These are phyloP conservation scores for Bombus picipes DNA, from an alignment of 1,140 invertebrate species.

Conservation along the genomic window DNA sequence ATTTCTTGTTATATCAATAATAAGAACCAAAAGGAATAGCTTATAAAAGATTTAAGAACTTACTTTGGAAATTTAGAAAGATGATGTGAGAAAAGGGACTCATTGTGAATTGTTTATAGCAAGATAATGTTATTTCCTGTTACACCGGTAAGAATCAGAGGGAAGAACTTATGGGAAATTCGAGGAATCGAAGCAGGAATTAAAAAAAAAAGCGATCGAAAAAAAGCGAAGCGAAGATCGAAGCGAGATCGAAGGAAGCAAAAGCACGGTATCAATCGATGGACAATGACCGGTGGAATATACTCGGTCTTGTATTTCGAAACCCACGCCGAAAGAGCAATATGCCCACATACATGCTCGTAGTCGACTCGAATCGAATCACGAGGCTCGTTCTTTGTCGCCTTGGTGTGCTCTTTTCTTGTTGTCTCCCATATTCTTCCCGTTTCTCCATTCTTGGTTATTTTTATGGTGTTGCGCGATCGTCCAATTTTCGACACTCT, in stretches of 20 bases:
- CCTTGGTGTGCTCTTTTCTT: background rate
- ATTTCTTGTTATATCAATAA: background rate
- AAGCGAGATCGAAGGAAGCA: conserved; percentile 10
- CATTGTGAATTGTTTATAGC: too few species aligned
- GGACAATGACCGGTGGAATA: conserved; percentile 77
- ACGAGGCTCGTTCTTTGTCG: background rate
- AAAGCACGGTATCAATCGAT: conserved; percentile 68
- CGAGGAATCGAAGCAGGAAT: too few species aligned
- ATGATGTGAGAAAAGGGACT: background rate
- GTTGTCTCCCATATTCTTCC: conserved; percentile 40
- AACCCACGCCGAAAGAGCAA: conserved; percentile 75
- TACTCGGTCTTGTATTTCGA: conserved; percentile 73
- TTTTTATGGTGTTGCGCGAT: conserved; percentile 54
- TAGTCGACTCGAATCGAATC: background rate
- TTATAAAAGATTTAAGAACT: too few species aligned
- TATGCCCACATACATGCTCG: conserved; percentile 39
- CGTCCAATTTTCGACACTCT: conserved; percentile 59
- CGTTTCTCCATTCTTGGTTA: conserved; percentile 28
- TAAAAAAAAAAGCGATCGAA: too few species aligned
- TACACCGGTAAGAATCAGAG: too few species aligned
- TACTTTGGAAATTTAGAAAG: background rate
- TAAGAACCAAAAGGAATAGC: too few species aligned
- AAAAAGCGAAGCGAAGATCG: too few species aligned
- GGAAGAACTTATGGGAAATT: too few species aligned
- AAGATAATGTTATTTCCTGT: too few species aligned